Conservation (phyloP, 2,797 vertebrate genomes). For the Rhinogobio ventralis region DNA sequence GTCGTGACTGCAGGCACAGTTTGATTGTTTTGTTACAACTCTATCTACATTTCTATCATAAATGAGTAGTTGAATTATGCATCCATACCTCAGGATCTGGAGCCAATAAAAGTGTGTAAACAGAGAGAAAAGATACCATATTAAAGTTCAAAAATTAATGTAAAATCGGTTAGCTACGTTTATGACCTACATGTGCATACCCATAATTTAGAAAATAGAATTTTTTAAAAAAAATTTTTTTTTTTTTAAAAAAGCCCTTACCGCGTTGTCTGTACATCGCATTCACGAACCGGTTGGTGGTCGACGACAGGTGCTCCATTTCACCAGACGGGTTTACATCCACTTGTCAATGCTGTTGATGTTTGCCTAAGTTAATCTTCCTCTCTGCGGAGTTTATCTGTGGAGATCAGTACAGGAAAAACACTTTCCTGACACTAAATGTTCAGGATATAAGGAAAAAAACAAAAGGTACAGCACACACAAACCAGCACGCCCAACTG, state of each 20-base stretch:
- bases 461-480: neutral
- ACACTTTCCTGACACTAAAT: neutral
- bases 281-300: constrained; percentile 49
- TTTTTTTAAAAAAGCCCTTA: constrained; percentile 8
- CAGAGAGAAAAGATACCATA: neutral
- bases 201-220: neutral
- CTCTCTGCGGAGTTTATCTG: neutral
- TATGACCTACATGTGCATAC: neutral
- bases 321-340: neutral
- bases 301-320: constrained; percentile 50
- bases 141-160: neutral
- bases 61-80: neutral
- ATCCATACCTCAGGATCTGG: constrained; percentile 74
- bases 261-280: constrained; percentile 51
- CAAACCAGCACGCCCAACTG: neutral
- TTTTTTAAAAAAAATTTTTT: too few relatives aligned
- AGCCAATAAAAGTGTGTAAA: constrained; percentile 59
- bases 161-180: neutral
- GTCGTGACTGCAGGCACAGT: constrained; percentile 63
- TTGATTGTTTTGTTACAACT: constrained; percentile 44
- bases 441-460: neutral
- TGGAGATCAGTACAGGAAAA: neutral
- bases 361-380: neutral
- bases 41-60: constrained; percentile 12
- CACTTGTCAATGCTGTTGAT: neutral